Conservation (phyloP, 2,113 vertebrate genomes). For the Crypturellus undulatus region DNA sequence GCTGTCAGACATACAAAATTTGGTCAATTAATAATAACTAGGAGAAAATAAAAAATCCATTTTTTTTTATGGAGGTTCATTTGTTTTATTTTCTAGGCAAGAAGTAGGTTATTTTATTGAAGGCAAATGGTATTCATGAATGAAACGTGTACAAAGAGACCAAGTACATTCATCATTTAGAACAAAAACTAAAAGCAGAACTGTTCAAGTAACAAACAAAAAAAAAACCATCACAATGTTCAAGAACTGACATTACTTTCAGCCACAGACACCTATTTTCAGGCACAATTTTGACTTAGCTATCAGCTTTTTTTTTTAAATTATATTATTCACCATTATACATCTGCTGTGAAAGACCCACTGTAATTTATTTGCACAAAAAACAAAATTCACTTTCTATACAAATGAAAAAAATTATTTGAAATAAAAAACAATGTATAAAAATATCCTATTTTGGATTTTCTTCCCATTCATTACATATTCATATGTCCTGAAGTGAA, state of each 20-base stretch:
- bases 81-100: conserved; percentile 60
- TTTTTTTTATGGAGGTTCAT: conserved; percentile 4
- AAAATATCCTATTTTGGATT: conserved; percentile 23
- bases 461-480: neutral
- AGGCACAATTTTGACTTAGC: conserved; percentile 2
- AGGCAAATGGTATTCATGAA: neutral
- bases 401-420: neutral
- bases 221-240: neutral
- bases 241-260: neutral
- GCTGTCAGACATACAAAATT: neutral
- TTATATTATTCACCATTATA: neutral
- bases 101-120: conserved; percentile 46
- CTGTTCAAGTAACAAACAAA: neutral
- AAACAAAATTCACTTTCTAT: neutral
- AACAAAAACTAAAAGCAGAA: neutral
- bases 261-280: neutral
- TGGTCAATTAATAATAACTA: neutral
- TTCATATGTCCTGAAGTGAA: neutral
- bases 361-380: neutral
- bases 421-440: conserved; percentile 38
- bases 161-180: neutral
- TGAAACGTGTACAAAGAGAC: conserved; percentile 5
- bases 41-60: neutral
- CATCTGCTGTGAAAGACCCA: neutral
- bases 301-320: neutral